Base-by-base conservation (phyloP, 2,797 vertebrate genomes). In the Xenopus petersii region DNA sequence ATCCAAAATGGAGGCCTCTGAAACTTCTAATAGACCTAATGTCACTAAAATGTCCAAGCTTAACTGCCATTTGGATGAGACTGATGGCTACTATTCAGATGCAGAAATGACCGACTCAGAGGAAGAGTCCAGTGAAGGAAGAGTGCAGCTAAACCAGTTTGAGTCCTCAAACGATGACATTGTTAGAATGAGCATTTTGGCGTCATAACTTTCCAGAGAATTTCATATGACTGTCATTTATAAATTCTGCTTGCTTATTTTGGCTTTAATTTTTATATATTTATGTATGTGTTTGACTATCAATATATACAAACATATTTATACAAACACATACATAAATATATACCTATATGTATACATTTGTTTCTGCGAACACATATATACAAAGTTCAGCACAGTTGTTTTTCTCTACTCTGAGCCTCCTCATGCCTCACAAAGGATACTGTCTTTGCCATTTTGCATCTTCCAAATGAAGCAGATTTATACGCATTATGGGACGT, bases 21-120 rank as follows among this genome's bases (percentile, higher is more conserved):
- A 90, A 0, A 54, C 82, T 0, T n/a, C 82, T n/a, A 78, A 84
- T 7, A 83, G 81, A 81, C 87, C 81, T 7, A 67, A 87, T 30
- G 77, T 66, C 26, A 65, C 80, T 2, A 67, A 87, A 71, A 75
- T 80, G 70, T 82, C 86, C 4, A 92, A 92, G 82, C 87, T 89
- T 84, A 79, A 79, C 42, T 82, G 92, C 59, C 81, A 85, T 58
- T 91, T 93, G 75, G 93, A 94, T 13, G 94, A 95, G 85, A 93
- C 94, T 47, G 94, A 97, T 30, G 93, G 95, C 68, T 98, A 96
- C 88, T 98, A 94, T 88, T 95, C 95, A 0, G 95, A 98, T 0
- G 94, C 90, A 0, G 95, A 98, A 87, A 95, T 95, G 90, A 97
- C 94, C 63, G 93, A 96, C 85, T 91, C 89, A 0, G 95, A 96